Evolutionary conservation across 1,140 invertebrate genomes (phyloP).

Genomic region (Stenopsyche tienmushanensis): DNA sequence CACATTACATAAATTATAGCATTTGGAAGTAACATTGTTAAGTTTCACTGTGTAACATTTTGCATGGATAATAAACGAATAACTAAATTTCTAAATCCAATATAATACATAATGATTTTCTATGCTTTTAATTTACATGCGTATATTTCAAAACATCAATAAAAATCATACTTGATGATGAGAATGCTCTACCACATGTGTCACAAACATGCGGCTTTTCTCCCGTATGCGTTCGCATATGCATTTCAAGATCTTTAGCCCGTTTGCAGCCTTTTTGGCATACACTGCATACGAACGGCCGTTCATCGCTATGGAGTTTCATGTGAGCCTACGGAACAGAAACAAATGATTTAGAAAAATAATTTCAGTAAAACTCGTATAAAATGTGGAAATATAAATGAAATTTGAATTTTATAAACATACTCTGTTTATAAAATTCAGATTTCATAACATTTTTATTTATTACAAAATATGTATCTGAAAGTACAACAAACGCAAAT

Average conservation of each 20-base stretch:
- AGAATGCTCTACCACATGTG: conserved; percentile 57
- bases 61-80: conserved; percentile 50
- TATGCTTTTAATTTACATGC: not conserved
- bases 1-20: no score
- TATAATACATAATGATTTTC: no score
- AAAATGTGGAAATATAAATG: no score
- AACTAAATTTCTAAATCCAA: conserved; percentile 45
- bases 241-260: conserved; percentile 56
- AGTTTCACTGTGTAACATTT: no score
- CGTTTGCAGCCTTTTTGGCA: conserved; percentile 55
- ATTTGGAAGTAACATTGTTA: no score
- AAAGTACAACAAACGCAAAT: no score
- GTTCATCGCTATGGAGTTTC: conserved; percentile 69
- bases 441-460: no score
- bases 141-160: not conserved
- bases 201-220: conserved; percentile 62
- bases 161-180: conserved; percentile 54
- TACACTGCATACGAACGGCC: conserved; percentile 65
- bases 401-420: no score
- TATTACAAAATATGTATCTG: no score
- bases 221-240: conserved; percentile 57
- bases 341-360: conserved; percentile 44
- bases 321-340: conserved; percentile 44
- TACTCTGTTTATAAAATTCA: no score
- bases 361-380: not conserved